phyloP scores from a whole-genome alignment of 2,113 vertebrate genomes.

The Melanerpes formicivorus region DNA sequence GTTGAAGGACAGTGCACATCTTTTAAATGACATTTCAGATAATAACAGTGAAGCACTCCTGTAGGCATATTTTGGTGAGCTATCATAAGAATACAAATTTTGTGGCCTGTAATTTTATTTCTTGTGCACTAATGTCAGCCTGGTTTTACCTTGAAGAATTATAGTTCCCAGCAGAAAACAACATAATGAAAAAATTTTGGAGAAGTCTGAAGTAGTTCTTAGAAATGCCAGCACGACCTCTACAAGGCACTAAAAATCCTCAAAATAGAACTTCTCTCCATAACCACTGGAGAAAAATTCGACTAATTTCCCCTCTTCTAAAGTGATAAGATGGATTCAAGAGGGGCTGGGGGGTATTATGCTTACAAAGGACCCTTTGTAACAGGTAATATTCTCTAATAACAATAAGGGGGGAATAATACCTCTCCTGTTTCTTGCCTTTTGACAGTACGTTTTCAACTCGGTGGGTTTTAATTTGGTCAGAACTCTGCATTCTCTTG shows the following conservation, averaged over 20 bases:
- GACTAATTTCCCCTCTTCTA: slow-evolving; percentile 27
- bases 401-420: not conserved
- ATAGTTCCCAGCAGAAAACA: slow-evolving; percentile 42
- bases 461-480: not conserved
- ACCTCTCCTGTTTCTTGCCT: not conserved
- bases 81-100: not conserved
- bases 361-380: slow-evolving; percentile 22
- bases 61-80: not conserved
- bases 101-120: slow-evolving; percentile 15
- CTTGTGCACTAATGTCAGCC: not conserved
- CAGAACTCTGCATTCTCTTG: not conserved
- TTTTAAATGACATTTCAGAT: not conserved
- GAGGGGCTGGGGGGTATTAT: not conserved
- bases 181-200: slow-evolving; percentile 39
- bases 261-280: slow-evolving; percentile 30
- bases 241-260: slow-evolving; percentile 27
- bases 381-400: slow-evolving; percentile 23
- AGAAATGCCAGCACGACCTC: slow-evolving; percentile 58
- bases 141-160: slow-evolving; percentile 39
- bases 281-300: slow-evolving; percentile 30
- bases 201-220: slow-evolving; percentile 47
- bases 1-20: not conserved
- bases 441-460: not conserved
- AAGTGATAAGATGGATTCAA: slow-evolving; percentile 24
- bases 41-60: not conserved